phyloP scores from a whole-genome alignment of 2,113 vertebrate species.

The Sinocyclocheilus maitianheensis region DNA sequence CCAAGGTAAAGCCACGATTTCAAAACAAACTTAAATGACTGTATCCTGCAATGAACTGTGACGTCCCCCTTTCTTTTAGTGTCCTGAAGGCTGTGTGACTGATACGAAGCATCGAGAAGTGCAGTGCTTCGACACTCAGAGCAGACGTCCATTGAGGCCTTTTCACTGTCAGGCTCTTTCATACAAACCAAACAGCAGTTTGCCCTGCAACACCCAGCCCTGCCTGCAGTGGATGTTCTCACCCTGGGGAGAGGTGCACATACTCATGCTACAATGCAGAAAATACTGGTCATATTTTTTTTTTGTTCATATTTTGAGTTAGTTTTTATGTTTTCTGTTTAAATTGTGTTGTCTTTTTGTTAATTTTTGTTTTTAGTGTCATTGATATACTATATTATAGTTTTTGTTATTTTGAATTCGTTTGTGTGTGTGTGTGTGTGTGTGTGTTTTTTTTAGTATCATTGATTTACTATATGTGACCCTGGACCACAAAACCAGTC shows the following conservation, averaged over 20 bases:
- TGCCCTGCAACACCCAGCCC: constrained; percentile 76
- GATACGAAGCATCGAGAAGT: constrained; percentile 82
- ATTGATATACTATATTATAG: too few relatives aligned
- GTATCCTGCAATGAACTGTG: not conserved
- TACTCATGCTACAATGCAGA: too few relatives aligned
- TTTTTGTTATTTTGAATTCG: too few relatives aligned
- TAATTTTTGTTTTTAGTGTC: too few relatives aligned
- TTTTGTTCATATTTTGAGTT: too few relatives aligned
- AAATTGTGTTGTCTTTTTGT: too few relatives aligned
- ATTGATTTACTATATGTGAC: too few relatives aligned
- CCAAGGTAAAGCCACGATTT: constrained; percentile 76
- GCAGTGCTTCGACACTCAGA: constrained; percentile 83
- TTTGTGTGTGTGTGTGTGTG: too few relatives aligned
- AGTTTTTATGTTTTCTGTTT: too few relatives aligned
- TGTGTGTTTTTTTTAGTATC: too few relatives aligned
- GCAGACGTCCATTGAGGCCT: constrained; percentile 82
- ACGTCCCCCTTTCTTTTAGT: constrained; percentile 70
- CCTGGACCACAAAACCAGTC: too few relatives aligned
- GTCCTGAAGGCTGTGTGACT: constrained; percentile 80
- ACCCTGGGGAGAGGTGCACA: constrained; percentile 85
- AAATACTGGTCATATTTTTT: too few relatives aligned
- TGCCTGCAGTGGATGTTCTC: constrained; percentile 83
- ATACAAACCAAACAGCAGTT: constrained; percentile 74
- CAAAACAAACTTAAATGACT: not conserved
- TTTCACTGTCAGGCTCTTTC: constrained; percentile 87